Evolutionary conservation across 2,797 vertebrate species (phyloP).

Genomic region (Xiphophorus birchmanni): DNA sequence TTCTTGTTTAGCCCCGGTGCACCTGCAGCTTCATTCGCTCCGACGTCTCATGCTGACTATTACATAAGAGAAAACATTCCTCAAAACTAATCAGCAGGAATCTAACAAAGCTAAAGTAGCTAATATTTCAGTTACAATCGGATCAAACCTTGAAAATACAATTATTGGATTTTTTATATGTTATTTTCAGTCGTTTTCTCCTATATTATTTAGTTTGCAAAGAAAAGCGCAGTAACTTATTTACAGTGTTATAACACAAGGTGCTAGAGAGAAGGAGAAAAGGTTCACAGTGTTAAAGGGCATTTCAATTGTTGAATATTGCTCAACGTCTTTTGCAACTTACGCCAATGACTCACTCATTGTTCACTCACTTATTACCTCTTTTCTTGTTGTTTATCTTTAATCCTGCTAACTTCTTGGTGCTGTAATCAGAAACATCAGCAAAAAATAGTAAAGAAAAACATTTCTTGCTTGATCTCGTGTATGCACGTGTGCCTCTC

Average conservation of each 20-base stretch:
- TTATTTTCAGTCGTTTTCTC: neutral
- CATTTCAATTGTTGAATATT: slow-evolving; percentile 43
- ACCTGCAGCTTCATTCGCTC: slow-evolving; percentile 65
- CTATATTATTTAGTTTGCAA: neutral
- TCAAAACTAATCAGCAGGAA: slow-evolving; percentile 48
- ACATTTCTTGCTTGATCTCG: neutral
- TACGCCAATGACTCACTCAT: slow-evolving; percentile 7
- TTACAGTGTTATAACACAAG: slow-evolving; percentile 21
- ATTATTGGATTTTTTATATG: neutral
- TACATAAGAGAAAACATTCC: slow-evolving; percentile 68
- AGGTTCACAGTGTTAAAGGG: neutral
- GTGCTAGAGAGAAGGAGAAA: neutral
- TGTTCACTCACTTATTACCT: neutral
- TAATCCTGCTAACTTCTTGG: neutral
- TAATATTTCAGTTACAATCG: neutral
- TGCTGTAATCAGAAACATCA: neutral
- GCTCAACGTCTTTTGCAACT: slow-evolving; percentile 16
- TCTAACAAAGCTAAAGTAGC: slow-evolving; percentile 12
- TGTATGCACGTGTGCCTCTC: neutral
- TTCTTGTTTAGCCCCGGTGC: slow-evolving; percentile 57
- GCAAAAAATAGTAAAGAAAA: neutral
- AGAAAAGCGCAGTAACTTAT: slow-evolving; percentile 43
- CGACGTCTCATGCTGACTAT: slow-evolving; percentile 72
- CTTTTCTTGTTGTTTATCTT: neutral
- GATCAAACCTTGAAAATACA: neutral